These are phyloP conservation scores for Hystrix brachyura DNA, from an alignment of 2,113 vertebrate genomes.

Conservation along the genomic window DNA sequence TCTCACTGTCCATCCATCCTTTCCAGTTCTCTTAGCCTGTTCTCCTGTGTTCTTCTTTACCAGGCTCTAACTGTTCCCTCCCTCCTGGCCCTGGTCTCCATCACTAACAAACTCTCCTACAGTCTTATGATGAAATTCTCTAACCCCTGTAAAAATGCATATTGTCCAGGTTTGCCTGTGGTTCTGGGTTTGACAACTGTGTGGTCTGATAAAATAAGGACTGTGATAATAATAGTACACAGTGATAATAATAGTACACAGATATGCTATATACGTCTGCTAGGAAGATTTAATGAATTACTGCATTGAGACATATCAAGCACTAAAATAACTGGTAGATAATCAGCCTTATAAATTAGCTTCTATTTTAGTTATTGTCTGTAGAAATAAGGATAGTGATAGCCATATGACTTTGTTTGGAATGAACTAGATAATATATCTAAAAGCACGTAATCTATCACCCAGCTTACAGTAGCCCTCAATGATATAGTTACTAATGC, in stretches of 20 bases:
- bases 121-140: neutral
- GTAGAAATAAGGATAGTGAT: neutral
- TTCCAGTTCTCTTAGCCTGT: too few species aligned
- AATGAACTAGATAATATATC: neutral
- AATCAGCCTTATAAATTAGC: neutral
- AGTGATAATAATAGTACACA: neutral
- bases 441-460: neutral
- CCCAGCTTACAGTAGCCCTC: neutral
- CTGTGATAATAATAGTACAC: neutral
- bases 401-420: neutral
- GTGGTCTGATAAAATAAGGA: neutral
- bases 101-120: neutral
- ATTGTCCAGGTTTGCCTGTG: neutral
- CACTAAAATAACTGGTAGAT: neutral
- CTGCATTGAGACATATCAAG: neutral
- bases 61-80: neutral
- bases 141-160: neutral
- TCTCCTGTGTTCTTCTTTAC: neutral
- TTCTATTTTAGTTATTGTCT: constrained; percentile 33
- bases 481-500: neutral
- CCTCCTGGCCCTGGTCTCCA: neutral
- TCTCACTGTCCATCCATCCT: too few species aligned
- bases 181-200: neutral
- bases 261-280: neutral
- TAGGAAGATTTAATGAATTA: neutral